Percentiles rank a stretch among this genome's conserved stretches.
These are phyloP conservation scores for Neria commutata DNA, from an alignment of 2,888 invertebrate species.

Conservation along the genomic window DNA sequence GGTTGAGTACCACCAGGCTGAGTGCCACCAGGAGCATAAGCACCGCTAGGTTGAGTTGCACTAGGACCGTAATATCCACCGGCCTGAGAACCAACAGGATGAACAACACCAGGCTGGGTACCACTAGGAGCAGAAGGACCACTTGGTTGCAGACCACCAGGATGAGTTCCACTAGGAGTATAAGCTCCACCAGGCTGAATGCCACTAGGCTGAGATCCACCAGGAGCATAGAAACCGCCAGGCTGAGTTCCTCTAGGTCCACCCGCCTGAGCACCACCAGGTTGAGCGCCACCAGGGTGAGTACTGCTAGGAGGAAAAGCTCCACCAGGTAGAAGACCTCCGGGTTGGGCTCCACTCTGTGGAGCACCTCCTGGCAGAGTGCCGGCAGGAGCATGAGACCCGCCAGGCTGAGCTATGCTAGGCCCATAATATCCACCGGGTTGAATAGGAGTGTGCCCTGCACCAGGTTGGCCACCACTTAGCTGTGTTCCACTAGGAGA, in stretches of 20 bases:
- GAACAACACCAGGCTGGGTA: slow-evolving; percentile 1
- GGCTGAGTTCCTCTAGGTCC: slow-evolving; percentile 5
- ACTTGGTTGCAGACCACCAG: slow-evolving; percentile 15
- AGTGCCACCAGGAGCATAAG: neutral
- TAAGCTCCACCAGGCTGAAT: slow-evolving; percentile 11
- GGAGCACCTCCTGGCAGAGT: neutral
- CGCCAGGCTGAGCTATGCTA: neutral
- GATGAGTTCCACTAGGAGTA: slow-evolving; percentile 11
- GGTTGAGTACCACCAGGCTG: slow-evolving; percentile 16
- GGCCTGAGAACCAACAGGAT: slow-evolving; percentile 9
- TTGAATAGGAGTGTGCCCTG: neutral
- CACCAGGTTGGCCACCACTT: neutral
- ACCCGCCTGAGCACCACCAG: slow-evolving; percentile 20
- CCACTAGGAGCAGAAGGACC: slow-evolving; percentile 4
- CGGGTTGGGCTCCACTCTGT: slow-evolving; percentile 8
- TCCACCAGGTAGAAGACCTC: too few species aligned
- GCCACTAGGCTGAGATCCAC: slow-evolving; percentile 1
- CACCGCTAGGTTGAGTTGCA: slow-evolving; percentile 8
- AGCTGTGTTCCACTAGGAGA: neutral
- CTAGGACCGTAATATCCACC: neutral
- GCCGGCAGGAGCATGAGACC: neutral
- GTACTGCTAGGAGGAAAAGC: neutral
- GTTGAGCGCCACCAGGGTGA: slow-evolving; percentile 17
- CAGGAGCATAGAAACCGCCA: too few species aligned
- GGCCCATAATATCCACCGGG: neutral